Conservation (phyloP, 2,797 vertebrate genomes). For the Danio tinwini region DNA sequence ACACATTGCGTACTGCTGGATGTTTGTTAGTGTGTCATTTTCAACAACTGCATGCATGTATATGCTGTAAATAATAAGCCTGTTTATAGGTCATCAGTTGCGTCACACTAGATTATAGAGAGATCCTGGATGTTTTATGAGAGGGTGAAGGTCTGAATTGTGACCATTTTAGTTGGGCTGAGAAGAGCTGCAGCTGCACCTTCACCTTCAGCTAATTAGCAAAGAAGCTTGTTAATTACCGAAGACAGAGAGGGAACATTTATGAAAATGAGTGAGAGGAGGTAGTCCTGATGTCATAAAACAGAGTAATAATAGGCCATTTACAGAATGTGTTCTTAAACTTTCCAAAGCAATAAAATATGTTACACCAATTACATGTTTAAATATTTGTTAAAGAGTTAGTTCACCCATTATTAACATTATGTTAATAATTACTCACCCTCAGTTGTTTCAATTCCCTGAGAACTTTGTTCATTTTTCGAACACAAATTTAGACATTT, state of each 20-base stretch:
- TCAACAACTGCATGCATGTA: not conserved
- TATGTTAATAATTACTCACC: no score
- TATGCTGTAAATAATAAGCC: not conserved
- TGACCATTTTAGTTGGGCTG: not conserved
- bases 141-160: conserved; percentile 17
- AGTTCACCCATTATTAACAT: no score
- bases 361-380: not conserved
- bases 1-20: no score
- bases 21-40: not conserved
- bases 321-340: not conserved
- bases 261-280: not conserved
- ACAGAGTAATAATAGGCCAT: not conserved
- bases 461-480: no score
- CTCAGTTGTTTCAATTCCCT: no score
- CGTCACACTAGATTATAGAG: not conserved
- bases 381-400: no score
- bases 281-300: not conserved
- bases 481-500: no score
- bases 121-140: not conserved
- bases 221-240: conserved; percentile 25
- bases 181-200: conserved; percentile 12
- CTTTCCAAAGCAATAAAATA: not conserved
- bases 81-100: not conserved
- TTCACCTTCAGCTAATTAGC: conserved; percentile 27
- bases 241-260: conserved; percentile 9